phyloP scores from a whole-genome alignment of 1,140 invertebrate species.

The Cylas formicarius region DNA sequence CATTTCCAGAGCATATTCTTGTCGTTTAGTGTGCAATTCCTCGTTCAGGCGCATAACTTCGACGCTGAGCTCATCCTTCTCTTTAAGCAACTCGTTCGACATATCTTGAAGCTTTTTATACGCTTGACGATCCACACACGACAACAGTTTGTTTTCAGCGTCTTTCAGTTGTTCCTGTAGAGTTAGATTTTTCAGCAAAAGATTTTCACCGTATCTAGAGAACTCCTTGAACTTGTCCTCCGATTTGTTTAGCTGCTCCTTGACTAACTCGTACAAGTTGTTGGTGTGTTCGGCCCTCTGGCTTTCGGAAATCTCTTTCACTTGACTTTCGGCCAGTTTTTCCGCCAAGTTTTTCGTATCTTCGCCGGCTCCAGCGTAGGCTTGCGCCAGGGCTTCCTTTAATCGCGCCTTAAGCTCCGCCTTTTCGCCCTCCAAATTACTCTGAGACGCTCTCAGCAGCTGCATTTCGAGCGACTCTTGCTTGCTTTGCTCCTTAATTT shows the following conservation, averaged over 20 bases:
- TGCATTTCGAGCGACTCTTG: slow-evolving; percentile 20
- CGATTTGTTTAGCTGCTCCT: slow-evolving; percentile 41
- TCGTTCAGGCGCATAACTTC: slow-evolving; percentile 36
- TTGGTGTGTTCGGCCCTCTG: slow-evolving; percentile 42
- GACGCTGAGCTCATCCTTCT: slow-evolving; percentile 25
- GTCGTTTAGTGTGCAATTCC: slow-evolving; percentile 23
- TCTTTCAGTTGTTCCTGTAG: slow-evolving; percentile 41
- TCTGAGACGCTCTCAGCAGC: slow-evolving; percentile 31
- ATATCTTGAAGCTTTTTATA: slow-evolving; percentile 3
- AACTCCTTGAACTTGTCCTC: slow-evolving; percentile 38
- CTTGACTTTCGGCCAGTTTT: slow-evolving; percentile 28
- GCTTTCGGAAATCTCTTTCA: slow-evolving; percentile 38
- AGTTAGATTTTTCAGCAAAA: slow-evolving; percentile 40
- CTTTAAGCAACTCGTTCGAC: slow-evolving; percentile 19
- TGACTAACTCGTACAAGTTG: slow-evolving; percentile 42
- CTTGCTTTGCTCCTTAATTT: slow-evolving; percentile 25
- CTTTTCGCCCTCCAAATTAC: slow-evolving; percentile 34
- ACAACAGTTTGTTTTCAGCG: slow-evolving; percentile 30
- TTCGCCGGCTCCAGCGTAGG: slow-evolving; percentile 9
- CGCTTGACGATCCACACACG: slow-evolving; percentile 24
- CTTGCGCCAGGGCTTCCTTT: slow-evolving; percentile 17
- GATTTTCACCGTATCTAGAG: slow-evolving; percentile 37
- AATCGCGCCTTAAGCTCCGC: slow-evolving; percentile 29
- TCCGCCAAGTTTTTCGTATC: slow-evolving; percentile 22
- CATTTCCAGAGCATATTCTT: neutral